Conservation (phyloP, 2,797 vertebrate genomes). For the Chaenodraco wilsoni region DNA sequence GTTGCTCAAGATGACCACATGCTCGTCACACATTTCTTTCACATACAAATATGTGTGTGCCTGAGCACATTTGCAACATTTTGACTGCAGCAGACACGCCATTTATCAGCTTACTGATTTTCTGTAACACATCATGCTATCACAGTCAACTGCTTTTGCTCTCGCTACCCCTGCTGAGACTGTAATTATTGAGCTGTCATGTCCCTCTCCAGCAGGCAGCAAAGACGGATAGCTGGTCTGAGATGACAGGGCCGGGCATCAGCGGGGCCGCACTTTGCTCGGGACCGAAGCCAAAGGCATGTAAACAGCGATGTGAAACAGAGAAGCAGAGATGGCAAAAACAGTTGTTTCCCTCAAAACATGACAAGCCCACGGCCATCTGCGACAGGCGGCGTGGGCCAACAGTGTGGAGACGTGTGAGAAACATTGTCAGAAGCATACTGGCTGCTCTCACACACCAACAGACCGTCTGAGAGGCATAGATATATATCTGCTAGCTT, state of each 20-base stretch:
- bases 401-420: conserved; percentile 56
- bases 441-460: conserved; percentile 59
- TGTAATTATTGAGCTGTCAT: conserved; percentile 67
- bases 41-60: conserved; percentile 42
- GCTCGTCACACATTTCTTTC: conserved; percentile 31
- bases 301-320: conserved; percentile 63
- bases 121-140: conserved; percentile 54
- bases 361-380: conserved; percentile 64
- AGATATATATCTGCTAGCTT: conserved; percentile 31
- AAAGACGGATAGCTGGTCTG: conserved; percentile 60
- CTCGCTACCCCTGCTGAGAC: conserved; percentile 49
- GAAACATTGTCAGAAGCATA: conserved; percentile 60
- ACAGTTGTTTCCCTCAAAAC: conserved; percentile 74
- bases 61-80: conserved; percentile 45
- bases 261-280: conserved; percentile 43
- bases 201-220: conserved; percentile 56
- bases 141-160: conserved; percentile 51
- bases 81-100: conserved; percentile 30
- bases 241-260: conserved; percentile 62
- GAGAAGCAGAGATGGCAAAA: conserved; percentile 66
- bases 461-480: conserved; percentile 53
- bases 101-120: conserved; percentile 62
- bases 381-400: conserved; percentile 65
- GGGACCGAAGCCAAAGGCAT: conserved; percentile 65
- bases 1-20: conserved; percentile 60